phyloP scores from a whole-genome alignment of 2,888 invertebrate genomes.

The Mechanitis mazaeus region DNA sequence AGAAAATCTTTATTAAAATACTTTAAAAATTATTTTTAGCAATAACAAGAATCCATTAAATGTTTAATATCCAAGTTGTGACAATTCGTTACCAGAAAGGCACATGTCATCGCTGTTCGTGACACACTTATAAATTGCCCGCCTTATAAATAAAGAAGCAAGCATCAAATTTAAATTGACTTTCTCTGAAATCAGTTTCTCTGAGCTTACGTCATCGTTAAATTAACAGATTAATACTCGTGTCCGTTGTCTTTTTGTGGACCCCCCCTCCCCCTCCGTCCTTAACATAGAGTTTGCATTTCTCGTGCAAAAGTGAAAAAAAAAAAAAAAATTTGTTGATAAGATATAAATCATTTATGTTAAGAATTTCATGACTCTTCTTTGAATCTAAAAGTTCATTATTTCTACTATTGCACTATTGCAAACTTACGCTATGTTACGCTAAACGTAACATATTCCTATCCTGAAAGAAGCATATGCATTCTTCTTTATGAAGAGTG shows the following conservation, averaged over 20 bases:
- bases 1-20: background rate
- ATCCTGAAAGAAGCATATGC: too few species aligned
- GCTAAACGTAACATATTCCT: too few species aligned
- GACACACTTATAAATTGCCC: conserved; percentile 19
- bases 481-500: too few species aligned
- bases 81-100: conserved; percentile 12
- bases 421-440: too few species aligned
- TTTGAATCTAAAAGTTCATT: too few species aligned
- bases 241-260: background rate
- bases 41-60: background rate
- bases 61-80: conserved; percentile 4
- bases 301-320: too few species aligned
- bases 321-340: too few species aligned
- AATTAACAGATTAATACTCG: conserved; percentile 5
- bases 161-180: conserved; percentile 23
- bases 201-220: conserved; percentile 18
- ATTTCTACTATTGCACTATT: too few species aligned
- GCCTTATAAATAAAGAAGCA: conserved; percentile 14
- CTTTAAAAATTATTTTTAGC: background rate
- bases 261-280: too few species aligned
- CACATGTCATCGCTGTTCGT: conserved; percentile 16
- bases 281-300: too few species aligned
- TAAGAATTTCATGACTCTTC: too few species aligned
- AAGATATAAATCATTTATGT: too few species aligned
- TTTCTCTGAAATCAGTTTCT: conserved; percentile 23